phyloP scores from a whole-genome alignment of 1,140 invertebrate species.

The Vanessa tameamea region DNA sequence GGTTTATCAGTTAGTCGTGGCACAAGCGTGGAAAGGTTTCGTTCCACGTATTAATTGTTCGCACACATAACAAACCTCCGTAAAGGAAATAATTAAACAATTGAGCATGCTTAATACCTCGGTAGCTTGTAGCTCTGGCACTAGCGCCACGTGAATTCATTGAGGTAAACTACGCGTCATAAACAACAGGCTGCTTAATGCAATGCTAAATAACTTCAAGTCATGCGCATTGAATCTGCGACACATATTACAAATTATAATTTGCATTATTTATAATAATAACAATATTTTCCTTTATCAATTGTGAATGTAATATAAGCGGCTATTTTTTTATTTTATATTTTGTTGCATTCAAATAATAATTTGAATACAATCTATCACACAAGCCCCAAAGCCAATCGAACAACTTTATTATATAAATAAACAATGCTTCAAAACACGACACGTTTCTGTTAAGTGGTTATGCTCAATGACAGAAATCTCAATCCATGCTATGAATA shows the following conservation, averaged over 20 bases:
- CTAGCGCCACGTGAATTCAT: slow-evolving; percentile 33
- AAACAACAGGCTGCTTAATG: slow-evolving; percentile 27
- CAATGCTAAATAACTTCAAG: slow-evolving; percentile 35
- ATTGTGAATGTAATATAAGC: neutral
- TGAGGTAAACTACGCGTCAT: slow-evolving; percentile 25
- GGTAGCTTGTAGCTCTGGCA: slow-evolving; percentile 13
- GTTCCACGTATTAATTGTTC: slow-evolving; percentile 23
- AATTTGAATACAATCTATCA: neutral
- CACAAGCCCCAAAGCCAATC: neutral
- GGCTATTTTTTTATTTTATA: neutral
- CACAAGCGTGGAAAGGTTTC: slow-evolving; percentile 52
- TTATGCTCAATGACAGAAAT: neutral
- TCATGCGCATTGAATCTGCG: slow-evolving; percentile 24
- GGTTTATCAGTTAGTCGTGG: slow-evolving; percentile 67
- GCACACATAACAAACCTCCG: slow-evolving; percentile 15
- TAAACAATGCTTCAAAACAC: neutral
- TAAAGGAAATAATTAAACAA: slow-evolving; percentile 4
- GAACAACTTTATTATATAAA: neutral
- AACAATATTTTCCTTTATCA: neutral
- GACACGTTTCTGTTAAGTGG: neutral
- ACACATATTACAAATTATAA: slow-evolving; percentile 10
- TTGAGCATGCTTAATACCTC: slow-evolving; percentile 10
- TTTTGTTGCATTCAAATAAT: neutral
- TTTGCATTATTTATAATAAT: slow-evolving; percentile 10
- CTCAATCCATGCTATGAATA: neutral